These are phyloP conservation scores for Chiloscyllium punctatum DNA, from an alignment of 2,797 vertebrate species.

Conservation along the genomic window DNA sequence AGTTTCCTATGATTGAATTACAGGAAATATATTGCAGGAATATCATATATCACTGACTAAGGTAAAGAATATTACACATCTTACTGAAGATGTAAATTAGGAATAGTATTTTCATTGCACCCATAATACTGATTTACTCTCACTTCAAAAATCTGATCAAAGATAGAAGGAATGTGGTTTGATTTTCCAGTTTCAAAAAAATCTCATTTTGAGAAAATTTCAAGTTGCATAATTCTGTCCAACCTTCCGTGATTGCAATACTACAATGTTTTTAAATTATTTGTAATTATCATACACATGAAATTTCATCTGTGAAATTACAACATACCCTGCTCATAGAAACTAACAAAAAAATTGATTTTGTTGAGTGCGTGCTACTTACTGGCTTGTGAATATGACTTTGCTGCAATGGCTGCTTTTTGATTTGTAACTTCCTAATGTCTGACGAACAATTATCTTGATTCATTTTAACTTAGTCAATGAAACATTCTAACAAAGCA, in stretches of 20 bases:
- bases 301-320: background rate
- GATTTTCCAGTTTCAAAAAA: background rate
- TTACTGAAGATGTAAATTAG: background rate
- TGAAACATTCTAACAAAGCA: background rate
- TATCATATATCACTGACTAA: background rate
- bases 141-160: background rate
- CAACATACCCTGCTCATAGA: background rate
- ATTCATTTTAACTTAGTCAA: background rate
- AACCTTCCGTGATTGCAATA: background rate
- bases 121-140: background rate
- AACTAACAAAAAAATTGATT: background rate
- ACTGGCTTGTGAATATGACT: background rate
- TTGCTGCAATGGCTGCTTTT: background rate
- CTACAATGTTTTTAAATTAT: background rate
- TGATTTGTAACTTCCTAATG: background rate
- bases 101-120: too few relatives aligned
- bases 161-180: background rate
- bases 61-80: background rate
- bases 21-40: background rate
- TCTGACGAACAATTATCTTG: background rate
- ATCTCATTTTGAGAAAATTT: background rate
- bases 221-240: background rate
- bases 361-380: background rate
- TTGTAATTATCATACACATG: background rate
- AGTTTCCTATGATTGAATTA: background rate